phyloP scores from a whole-genome alignment of 2,113 vertebrate genomes.

The Tetrao urogallus region DNA sequence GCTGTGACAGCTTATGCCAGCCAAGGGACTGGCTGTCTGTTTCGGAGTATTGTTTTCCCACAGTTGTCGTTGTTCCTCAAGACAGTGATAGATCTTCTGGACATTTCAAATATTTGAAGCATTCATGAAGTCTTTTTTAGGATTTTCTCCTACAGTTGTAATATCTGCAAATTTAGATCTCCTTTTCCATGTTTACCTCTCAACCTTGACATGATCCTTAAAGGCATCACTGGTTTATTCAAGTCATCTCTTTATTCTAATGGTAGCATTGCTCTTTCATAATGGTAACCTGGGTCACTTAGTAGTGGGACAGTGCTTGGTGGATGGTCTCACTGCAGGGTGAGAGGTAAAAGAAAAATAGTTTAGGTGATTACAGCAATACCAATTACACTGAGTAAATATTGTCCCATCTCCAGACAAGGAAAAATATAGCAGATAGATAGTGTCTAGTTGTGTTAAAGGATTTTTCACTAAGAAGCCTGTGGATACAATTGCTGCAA shows the following conservation, averaged over 20 bases:
- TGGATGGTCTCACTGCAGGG: background rate
- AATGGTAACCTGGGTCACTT: background rate
- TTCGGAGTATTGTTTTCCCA: slow-evolving; percentile 45
- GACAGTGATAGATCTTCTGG: background rate
- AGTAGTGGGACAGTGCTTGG: background rate
- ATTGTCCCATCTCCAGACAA: background rate
- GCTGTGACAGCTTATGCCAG: slow-evolving; percentile 23
- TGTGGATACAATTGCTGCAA: background rate
- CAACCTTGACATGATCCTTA: background rate
- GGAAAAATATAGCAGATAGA: background rate
- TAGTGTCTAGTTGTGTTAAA: background rate
- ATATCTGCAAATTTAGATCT: background rate
- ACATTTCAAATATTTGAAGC: background rate
- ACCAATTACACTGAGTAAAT: background rate
- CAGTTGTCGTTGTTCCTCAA: background rate
- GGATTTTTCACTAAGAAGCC: background rate
- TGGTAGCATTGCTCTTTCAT: background rate
- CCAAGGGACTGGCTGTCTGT: background rate
- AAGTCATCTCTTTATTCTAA: background rate
- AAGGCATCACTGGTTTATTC: background rate
- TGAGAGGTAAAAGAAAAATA: background rate
- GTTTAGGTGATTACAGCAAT: background rate
- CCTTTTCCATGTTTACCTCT: background rate
- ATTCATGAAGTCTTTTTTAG: background rate
- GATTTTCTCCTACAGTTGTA: background rate